Base-by-base conservation (phyloP, 2,113 vertebrate species). In the Sialia sialis region DNA sequence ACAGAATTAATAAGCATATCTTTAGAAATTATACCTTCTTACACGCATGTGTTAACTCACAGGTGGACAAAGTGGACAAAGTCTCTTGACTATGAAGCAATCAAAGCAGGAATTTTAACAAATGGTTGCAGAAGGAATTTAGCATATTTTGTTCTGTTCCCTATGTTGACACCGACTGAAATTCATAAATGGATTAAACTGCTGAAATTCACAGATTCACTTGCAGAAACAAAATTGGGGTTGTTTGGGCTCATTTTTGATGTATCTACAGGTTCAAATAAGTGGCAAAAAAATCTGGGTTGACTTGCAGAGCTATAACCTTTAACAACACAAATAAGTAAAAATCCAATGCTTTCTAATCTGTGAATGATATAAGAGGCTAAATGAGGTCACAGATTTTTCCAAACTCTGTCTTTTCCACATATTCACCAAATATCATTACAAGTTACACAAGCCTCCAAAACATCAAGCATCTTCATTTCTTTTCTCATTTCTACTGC, bases 191-290 rank as follows among this genome's bases (percentile, higher is more conserved):
- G 2, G 23, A 76, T 48, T 62, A 41, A 90, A 72, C 1, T 5
- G 32, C 38, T 77, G 15, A 84, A 56, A 76, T 59, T 68, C 54
- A 59, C 12, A 15, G n/a, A 46, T 39, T 26, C 29, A 55, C 7
- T 70, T 41, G 25, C 30, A 34, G n/a, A 63, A 29, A 58, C 2
- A 72, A 87, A 94, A 76, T 7, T 30, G 5, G 2, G 4, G 6
- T 26, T 39, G 26, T 55, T 60, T 43, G 44, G 36, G 3, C 9
- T 48, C 41, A 29, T 43, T 82, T 64, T 58, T 38, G 2, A 72
- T 0, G 0, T 60, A 48, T 87, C 23, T 32, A 56, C 66, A 75
- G 7, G 66, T 27, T 38, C 2, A 10, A 72, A 2, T 39, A 63
- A 62, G 32, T 49, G 32, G 5, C 52, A 84, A 83, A 91, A 64